Evolutionary conservation across 2,797 vertebrate genomes (phyloP).

Genomic region (Hoplostethus mediterraneus): DNA sequence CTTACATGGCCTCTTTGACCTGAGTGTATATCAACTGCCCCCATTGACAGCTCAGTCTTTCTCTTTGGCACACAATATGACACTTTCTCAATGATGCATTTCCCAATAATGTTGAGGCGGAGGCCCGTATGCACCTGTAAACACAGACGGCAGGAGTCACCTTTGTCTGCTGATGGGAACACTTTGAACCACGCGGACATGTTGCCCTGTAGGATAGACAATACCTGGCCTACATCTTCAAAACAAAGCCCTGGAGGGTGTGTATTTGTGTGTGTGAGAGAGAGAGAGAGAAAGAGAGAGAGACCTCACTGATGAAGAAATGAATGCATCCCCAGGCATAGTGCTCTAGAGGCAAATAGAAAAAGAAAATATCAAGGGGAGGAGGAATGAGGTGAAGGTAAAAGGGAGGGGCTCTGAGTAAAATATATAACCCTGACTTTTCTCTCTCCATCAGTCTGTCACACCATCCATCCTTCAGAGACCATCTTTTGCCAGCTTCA

Average conservation of each 20-base stretch:
- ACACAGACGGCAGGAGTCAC: neutral
- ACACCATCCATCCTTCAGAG: slow-evolving; percentile 16
- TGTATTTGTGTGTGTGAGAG: slow-evolving; percentile 9
- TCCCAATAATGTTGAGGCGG: slow-evolving; percentile 6
- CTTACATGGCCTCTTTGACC: neutral
- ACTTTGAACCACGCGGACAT: neutral
- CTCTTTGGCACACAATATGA: neutral
- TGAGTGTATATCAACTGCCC: neutral
- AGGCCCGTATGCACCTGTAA: neutral
- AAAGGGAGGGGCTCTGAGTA: slow-evolving; percentile 49
- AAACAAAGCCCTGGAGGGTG: slow-evolving; percentile 37
- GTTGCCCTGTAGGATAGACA: slow-evolving; percentile 17
- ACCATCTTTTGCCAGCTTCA: slow-evolving; percentile 38
- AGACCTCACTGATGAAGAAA: slow-evolving; percentile 22
- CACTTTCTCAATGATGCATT: neutral
- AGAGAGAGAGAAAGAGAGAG: slow-evolving; percentile 25
- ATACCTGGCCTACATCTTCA: slow-evolving; percentile 57
- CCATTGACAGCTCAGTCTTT: neutral
- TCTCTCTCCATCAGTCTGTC: slow-evolving; percentile 23
- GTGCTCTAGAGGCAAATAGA: slow-evolving; percentile 15
- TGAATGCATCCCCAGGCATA: neutral
- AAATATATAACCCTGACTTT: slow-evolving; percentile 43
- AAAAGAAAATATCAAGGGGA: slow-evolving; percentile 10
- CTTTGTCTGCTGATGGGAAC: slow-evolving; percentile 31
- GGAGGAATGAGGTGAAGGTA: slow-evolving; percentile 30